Evolutionary conservation across 2,797 vertebrate species (phyloP).

Genomic region (Cynodonichthys magdalenae): DNA sequence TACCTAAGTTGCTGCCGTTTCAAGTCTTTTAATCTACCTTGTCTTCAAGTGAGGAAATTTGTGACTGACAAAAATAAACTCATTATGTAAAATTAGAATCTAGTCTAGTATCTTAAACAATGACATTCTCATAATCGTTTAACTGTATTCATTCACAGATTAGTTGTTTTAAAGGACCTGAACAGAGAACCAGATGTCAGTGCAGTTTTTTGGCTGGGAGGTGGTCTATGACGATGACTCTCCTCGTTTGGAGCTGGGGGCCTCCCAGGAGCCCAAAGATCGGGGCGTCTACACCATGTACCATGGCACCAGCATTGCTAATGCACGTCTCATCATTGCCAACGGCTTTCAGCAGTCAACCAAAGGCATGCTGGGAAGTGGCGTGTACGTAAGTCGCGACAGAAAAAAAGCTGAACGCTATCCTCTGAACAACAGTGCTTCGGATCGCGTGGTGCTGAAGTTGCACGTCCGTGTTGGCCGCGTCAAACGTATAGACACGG

Average conservation of each 20-base stretch:
- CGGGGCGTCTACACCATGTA: constrained; percentile 75
- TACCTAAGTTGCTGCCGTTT: too few species aligned
- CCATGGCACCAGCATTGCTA: constrained; percentile 70
- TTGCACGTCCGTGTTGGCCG: constrained; percentile 63
- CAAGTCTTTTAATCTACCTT: neutral
- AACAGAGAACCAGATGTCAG: constrained; percentile 34
- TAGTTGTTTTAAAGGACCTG: neutral
- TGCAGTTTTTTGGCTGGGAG: constrained; percentile 61
- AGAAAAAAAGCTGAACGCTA: constrained; percentile 75
- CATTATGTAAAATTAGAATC: too few species aligned
- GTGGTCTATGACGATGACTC: constrained; percentile 56
- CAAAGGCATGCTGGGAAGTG: constrained; percentile 76
- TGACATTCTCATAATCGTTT: too few species aligned
- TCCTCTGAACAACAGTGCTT: constrained; percentile 34
- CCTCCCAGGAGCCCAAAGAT: constrained; percentile 62
- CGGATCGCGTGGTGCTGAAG: constrained; percentile 65
- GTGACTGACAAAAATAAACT: neutral
- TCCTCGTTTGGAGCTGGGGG: constrained; percentile 39
- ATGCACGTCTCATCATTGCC: constrained; percentile 64
- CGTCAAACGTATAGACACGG: constrained; percentile 74
- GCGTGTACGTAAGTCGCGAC: constrained; percentile 79
- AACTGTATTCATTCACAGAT: constrained; percentile 3
- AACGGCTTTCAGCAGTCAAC: constrained; percentile 68
- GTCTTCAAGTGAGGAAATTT: neutral
- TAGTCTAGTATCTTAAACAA: too few species aligned